Conservation (phyloP, 2,888 invertebrate species). For the Eumacrocentrus americanus region DNA sequence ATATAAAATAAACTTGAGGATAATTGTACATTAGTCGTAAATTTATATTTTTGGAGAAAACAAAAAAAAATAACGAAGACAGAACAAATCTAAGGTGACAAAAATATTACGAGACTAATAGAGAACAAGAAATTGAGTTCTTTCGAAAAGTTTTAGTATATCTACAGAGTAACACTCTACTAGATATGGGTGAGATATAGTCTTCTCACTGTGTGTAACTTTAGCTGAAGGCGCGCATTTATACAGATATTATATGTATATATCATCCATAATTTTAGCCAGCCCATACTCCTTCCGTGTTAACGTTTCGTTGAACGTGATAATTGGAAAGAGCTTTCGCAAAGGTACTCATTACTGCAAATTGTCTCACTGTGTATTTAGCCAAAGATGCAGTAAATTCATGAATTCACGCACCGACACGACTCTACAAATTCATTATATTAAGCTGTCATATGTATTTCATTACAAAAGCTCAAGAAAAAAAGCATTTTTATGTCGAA, state of each 20-base stretch:
- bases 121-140: slow-evolving; percentile 5
- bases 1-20: slow-evolving; percentile 28
- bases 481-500: background rate
- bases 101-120: slow-evolving; percentile 19
- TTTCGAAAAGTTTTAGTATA: slow-evolving; percentile 6
- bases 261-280: slow-evolving; percentile 36
- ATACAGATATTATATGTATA: slow-evolving; percentile 32
- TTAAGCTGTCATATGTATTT: too few species aligned
- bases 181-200: too few species aligned
- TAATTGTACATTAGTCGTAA: slow-evolving; percentile 50
- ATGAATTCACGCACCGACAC: background rate
- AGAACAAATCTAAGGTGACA: slow-evolving; percentile 25
- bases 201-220: too few species aligned
- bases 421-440: background rate
- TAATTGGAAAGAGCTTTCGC: slow-evolving; percentile 37
- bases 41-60: slow-evolving; percentile 58
- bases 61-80: slow-evolving; percentile 32
- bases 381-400: slow-evolving; percentile 26
- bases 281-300: slow-evolving; percentile 42
- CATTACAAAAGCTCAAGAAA: background rate
- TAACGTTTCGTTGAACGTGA: slow-evolving; percentile 41
- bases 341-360: slow-evolving; percentile 14
- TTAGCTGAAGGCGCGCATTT: slow-evolving; percentile 28
- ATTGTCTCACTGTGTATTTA: slow-evolving; percentile 26
- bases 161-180: too few species aligned